Conservation (phyloP, 2,888 invertebrate species). For the Sminthurinus aureus region DNA sequence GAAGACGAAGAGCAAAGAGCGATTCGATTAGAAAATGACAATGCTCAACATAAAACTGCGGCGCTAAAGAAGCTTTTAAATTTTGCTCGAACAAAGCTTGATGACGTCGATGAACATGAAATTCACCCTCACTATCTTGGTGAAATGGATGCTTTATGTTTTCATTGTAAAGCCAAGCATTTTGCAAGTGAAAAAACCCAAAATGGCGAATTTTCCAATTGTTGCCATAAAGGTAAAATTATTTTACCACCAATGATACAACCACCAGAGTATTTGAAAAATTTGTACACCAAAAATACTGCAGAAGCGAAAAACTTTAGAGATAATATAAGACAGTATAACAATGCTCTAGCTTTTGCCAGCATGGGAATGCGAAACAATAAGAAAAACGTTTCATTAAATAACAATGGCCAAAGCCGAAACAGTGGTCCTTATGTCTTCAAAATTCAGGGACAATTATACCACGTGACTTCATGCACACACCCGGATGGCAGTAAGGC, state of each 20-base stretch:
- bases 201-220: background rate
- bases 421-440: background rate
- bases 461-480: background rate
- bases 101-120: background rate
- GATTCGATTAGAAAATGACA: background rate
- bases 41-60: background rate
- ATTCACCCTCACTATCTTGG: background rate
- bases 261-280: background rate
- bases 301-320: background rate
- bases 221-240: slow-evolving; percentile 20
- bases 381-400: background rate
- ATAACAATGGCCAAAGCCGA: background rate
- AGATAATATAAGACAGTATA: background rate
- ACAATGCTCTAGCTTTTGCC: background rate
- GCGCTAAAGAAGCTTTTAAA: background rate
- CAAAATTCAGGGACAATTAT: background rate
- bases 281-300: background rate
- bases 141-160: background rate
- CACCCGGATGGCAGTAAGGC: background rate
- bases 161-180: background rate
- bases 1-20: background rate
- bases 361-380: background rate
- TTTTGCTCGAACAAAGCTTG: background rate
- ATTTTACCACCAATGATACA: background rate
- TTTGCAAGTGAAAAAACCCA: background rate